Base-by-base conservation (phyloP, 2,113 vertebrate genomes). In the Vulpes vulpes region DNA sequence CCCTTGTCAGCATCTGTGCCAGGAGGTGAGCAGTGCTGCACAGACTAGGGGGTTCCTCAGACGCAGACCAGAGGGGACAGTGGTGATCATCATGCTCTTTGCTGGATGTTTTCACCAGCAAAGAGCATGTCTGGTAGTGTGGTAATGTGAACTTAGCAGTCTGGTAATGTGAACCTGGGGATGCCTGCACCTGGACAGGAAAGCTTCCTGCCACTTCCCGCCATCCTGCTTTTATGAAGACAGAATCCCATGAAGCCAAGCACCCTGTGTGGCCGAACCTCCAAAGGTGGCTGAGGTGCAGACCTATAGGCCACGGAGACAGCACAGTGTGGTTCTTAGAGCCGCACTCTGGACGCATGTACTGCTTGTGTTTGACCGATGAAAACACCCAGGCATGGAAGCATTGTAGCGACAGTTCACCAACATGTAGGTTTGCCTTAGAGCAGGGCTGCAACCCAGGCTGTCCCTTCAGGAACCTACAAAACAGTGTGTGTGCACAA, bases 291-390 rank as follows among this genome's bases (percentile, higher is more conserved):
- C 73, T 19, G 71, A 20, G 2, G 4, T 25, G 74, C 76, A 23
- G 67, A 11, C 16, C 19, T 22, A 8, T 17, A 8, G 32, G 17
- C 71, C 0, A 0, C 0, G 11, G 30, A 51, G 51, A 57, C 6
- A 9, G 32, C 22, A 8, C 10, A 2, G 19, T 8, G 32, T n/a
- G 11, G 2, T 67, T 32, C 11, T 35, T 8, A 3, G 0, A 38
- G 14, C 14, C 1, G 23, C 10, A 1, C 51, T 38, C 49, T 19
- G 5, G 30, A 27, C 15, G 16, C 23, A 11, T 9, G 23, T 2
- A 0, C 23, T 12, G 5, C 76, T 73, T 30, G 16, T 5, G 15
- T 59, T 15, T 23, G 19, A 32, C 38, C 0, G 78, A 32, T 23
- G 38, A 25, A 87, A 38, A 76, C 23, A 64, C 57, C 3, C 57